Conservation (phyloP, 2,113 vertebrate species). For the Microtus pennsylvanicus region DNA sequence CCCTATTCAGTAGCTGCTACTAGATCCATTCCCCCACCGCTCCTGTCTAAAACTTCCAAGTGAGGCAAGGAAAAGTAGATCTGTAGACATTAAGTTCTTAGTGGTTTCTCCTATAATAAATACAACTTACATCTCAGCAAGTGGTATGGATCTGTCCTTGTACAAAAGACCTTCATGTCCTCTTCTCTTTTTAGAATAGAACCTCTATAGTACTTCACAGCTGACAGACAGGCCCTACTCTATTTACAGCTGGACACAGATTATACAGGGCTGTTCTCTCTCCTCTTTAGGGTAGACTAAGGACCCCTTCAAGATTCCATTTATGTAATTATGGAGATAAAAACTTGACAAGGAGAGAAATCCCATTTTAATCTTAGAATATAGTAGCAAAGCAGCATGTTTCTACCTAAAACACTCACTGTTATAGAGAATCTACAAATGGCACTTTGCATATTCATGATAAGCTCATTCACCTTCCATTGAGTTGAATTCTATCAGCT, state of each 20-base stretch:
- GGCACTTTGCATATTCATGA: neutral
- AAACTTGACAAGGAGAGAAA: conserved; percentile 40
- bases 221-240: neutral
- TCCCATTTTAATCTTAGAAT: conserved; percentile 7
- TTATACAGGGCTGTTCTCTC: neutral
- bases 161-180: conserved; percentile 15
- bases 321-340: conserved; percentile 16
- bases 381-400: neutral
- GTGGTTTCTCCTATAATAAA: conserved; percentile 19
- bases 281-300: neutral
- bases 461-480: conserved; percentile 90
- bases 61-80: conserved; percentile 26
- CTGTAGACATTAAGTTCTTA: neutral
- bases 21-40: neutral
- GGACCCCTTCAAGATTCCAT: neutral
- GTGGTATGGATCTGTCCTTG: neutral
- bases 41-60: conserved; percentile 2
- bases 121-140: conserved; percentile 12
- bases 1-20: neutral
- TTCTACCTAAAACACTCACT: neutral
- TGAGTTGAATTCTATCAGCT: conserved; percentile 98
- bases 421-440: conserved; percentile 41
- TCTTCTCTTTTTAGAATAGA: conserved; percentile 1
- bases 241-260: neutral
- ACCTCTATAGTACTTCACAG: conserved; percentile 24